Percentiles rank a stretch among this genome's conserved stretches.
phyloP scores from a whole-genome alignment of 53 echinoderm and acorn worm species.

The Henricia sp. region DNA sequence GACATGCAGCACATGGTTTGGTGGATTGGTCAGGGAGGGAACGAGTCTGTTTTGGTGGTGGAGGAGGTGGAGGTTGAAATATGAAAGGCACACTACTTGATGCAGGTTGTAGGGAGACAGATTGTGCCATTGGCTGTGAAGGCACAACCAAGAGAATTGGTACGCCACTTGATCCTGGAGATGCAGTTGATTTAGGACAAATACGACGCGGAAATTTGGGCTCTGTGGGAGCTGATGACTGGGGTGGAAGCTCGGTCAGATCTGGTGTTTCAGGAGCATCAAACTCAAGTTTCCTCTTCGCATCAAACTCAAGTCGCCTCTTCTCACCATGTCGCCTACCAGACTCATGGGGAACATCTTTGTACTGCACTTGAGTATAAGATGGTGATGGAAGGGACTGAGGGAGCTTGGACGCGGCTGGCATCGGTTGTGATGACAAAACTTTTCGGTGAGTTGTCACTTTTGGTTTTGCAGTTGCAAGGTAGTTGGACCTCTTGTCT shows the following conservation, averaged over 20 bases:
- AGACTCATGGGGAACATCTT: too few relatives aligned
- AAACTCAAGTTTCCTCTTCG: constrained; percentile 36
- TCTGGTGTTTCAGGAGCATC: constrained; percentile 36
- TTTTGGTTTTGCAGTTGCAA: too few relatives aligned
- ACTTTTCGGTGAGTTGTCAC: too few relatives aligned
- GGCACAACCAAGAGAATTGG: constrained; percentile 63
- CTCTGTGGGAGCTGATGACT: constrained; percentile 32
- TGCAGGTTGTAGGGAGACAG: constrained; percentile 30
- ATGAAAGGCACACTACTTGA: constrained; percentile 23
- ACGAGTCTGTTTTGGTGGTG: constrained; percentile 29
- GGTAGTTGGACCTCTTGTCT: too few relatives aligned
- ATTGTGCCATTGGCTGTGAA: constrained; percentile 58
- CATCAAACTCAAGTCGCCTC: too few relatives aligned
- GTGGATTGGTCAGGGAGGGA: constrained; percentile 32
- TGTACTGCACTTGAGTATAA: constrained; percentile 32
- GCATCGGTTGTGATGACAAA: too few relatives aligned
- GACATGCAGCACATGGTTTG: constrained; percentile 57
- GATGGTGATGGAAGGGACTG: constrained; percentile 45
- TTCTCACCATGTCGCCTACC: constrained; percentile 51
- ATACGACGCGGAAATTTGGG: constrained; percentile 29
- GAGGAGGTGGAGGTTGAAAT: constrained; percentile 57
- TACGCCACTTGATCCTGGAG: constrained; percentile 28
- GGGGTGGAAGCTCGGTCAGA: constrained; percentile 25
- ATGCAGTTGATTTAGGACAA: constrained; percentile 24
- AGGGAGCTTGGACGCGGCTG: too few relatives aligned